phyloP scores from a whole-genome alignment of 2,113 vertebrate genomes.

The Entomyzon cyanotis region DNA sequence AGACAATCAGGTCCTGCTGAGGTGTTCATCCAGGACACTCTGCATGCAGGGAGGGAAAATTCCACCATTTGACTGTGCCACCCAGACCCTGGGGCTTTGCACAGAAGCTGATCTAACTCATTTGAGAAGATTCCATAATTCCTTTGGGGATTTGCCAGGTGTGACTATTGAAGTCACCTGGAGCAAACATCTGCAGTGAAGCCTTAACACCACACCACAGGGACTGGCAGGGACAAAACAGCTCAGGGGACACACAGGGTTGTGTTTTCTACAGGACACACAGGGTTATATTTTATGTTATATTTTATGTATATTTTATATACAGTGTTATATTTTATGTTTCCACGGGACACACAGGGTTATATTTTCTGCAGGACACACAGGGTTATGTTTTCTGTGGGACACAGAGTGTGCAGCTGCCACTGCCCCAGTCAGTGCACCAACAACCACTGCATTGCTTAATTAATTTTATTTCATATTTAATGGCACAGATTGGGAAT shows the following conservation, averaged over 20 bases:
- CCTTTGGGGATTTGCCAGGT: background rate
- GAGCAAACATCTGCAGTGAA: background rate
- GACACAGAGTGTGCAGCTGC: background rate
- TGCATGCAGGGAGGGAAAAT: background rate
- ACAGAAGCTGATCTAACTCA: background rate
- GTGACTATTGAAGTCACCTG: background rate
- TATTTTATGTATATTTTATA: no score
- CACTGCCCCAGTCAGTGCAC: background rate
- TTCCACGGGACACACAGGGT: no score
- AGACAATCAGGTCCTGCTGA: background rate
- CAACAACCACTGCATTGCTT: background rate
- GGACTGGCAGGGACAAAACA: accelerated
- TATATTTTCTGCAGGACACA: no score
- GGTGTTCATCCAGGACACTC: background rate
- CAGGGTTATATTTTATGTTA: no score
- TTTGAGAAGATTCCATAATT: background rate
- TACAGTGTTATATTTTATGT: no score
- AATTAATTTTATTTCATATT: no score
- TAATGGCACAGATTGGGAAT: background rate
- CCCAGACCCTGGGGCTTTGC: no score
- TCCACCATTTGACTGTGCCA: background rate
- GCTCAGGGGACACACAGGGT: background rate
- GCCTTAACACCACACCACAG: background rate
- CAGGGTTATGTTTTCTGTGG: background rate
- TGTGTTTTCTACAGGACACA: no score